Base-by-base conservation (phyloP, 2,888 invertebrate genomes). In the Eumacrocentrus americanus region DNA sequence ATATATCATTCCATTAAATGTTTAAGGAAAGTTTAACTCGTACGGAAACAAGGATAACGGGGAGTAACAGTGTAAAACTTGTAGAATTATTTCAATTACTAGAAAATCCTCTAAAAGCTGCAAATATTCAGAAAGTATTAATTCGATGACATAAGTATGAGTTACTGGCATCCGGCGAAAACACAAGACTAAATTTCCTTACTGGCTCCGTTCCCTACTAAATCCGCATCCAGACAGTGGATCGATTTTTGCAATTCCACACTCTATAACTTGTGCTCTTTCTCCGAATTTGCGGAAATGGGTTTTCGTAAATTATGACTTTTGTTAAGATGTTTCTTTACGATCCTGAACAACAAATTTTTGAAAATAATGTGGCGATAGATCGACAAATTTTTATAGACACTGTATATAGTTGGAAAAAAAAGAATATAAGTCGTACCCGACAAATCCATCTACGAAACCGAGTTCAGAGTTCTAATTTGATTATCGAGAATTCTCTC, bases 171-270 rank as follows among this genome's bases (percentile, higher is more conserved):
- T 16, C 25, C 35, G 38, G 12, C 25, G 29, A 59, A 23, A 12
- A n/a, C 20, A 46, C 25, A 44, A 61, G 11, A 52, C 14, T 22
- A 51, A 51, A 37, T 35, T 51, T 51, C 22, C 23, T n/a, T 20
- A 60, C 55, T 62, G 44, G 40, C 51, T 65, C 53, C 44, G 51
- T 62, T 55, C 48, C 23, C 34, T 47, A 25, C 52, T 61, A 54
- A 61, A 63, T 65, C 47, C 34, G 42, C 29, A 54, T 54, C 37
- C 25, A 53, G 57, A 59, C 42, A 42, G 60, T 34, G 48, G 34
- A 60, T 58, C 52, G 54, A 52, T 55, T 54, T 37, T 51, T 16
- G 46, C 48, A 44, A 46, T 56, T 60, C 47, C 18, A 61, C 57
- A 52, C 44, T 38, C 53, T 55, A 60, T 61, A 61, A 61, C 46